Conservation (phyloP, 2,113 vertebrate genomes). For the Cheirogaleus medius region DNA sequence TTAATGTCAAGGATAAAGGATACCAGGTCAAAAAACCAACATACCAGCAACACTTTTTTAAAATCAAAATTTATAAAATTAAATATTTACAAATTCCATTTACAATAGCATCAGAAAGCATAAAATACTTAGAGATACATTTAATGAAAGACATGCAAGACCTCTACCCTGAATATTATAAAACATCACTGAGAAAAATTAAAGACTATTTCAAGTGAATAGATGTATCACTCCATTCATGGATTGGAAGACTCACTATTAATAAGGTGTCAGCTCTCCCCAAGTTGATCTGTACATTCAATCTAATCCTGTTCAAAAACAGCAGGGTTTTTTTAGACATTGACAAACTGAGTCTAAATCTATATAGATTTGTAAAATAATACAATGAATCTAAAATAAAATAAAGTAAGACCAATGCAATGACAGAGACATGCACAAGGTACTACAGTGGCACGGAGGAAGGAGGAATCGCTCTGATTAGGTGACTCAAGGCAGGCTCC, state of each 20-base stretch:
- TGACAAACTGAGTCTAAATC: background rate
- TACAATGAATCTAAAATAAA: background rate
- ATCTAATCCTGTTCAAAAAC: background rate
- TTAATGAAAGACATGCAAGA: background rate
- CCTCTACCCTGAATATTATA: background rate
- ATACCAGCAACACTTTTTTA: background rate
- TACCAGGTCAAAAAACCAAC: background rate
- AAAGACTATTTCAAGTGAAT: conserved; percentile 13
- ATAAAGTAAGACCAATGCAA: background rate
- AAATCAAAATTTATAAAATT: background rate
- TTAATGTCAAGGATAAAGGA: background rate
- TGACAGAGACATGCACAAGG: background rate
- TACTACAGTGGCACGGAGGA: background rate
- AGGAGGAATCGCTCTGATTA: background rate
- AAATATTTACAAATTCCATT: background rate
- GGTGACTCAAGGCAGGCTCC: background rate
- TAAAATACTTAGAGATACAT: background rate
- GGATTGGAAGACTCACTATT: background rate
- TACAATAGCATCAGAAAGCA: background rate
- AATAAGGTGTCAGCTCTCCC: background rate
- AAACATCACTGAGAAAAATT: background rate
- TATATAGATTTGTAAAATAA: background rate
- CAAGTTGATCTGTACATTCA: background rate
- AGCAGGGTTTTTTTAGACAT: background rate
- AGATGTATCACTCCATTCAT: background rate